A percentile compares a stretch with the other conserved stretches of the same genome.
phyloP scores from a whole-genome alignment of 2,797 vertebrate species.

The Decapterus maruadsi region DNA sequence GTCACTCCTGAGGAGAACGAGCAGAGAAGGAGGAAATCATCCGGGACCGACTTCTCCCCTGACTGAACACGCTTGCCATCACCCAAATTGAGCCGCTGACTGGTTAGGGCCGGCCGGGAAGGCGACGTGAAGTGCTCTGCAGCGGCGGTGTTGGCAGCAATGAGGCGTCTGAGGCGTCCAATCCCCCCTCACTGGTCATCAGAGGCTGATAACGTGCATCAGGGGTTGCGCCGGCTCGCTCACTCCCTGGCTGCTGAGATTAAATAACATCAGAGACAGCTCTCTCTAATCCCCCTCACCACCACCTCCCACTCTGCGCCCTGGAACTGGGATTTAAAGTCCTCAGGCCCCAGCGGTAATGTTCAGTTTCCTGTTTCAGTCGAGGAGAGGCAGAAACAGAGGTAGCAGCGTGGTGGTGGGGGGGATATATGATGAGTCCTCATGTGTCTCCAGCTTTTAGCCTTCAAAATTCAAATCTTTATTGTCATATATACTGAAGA shows the following conservation, averaged over 20 bases:
- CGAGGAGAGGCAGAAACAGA: conserved; percentile 45
- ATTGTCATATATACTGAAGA: no score
- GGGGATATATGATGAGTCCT: conserved; percentile 16
- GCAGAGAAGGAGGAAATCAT: conserved; percentile 78
- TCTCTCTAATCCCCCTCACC: conserved; percentile 72
- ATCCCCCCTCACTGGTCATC: conserved; percentile 74
- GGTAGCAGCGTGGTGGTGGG: conserved; percentile 6
- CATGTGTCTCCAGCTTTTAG: neutral
- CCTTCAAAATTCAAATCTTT: no score
- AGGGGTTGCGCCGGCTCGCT: conserved; percentile 64
- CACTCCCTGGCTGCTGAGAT: conserved; percentile 78
- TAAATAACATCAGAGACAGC: conserved; percentile 84
- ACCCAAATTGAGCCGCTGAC: conserved; percentile 80
- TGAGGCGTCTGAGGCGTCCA: conserved; percentile 57
- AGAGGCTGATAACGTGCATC: conserved; percentile 80
- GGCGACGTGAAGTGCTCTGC: conserved; percentile 57
- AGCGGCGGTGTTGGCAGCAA: conserved; percentile 44
- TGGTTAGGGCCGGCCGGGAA: conserved; percentile 64
- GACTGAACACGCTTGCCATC: conserved; percentile 79
- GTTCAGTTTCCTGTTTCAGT: conserved; percentile 63
- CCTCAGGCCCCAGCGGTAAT: conserved; percentile 68
- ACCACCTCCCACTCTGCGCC: conserved; percentile 52
- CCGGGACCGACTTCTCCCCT: conserved; percentile 79
- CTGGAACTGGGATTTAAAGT: conserved; percentile 75
- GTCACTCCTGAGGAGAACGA: conserved; percentile 57